These are phyloP conservation scores for Carlito syrichta DNA, from an alignment of 2,113 vertebrate genomes.

Conservation along the genomic window DNA sequence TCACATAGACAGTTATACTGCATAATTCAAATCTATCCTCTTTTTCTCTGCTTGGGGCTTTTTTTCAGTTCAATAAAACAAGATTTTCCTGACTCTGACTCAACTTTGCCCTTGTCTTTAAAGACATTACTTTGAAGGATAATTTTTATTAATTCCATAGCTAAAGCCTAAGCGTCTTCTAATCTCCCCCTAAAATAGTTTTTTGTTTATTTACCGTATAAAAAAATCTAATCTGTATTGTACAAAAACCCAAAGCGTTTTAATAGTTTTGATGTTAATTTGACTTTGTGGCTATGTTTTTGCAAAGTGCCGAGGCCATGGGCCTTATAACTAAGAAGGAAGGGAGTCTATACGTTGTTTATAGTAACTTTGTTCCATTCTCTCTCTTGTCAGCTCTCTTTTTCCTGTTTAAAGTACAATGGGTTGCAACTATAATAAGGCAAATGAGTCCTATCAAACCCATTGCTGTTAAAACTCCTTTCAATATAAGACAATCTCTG, in stretches of 20 bases:
- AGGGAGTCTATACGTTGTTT: not conserved
- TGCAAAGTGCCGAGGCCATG: not conserved
- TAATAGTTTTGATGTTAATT: not conserved
- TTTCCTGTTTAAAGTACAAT: slow-evolving; percentile 63
- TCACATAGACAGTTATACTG: not conserved
- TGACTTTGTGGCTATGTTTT: slow-evolving; percentile 37
- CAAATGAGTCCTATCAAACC: slow-evolving; percentile 55
- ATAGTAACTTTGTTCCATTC: slow-evolving; percentile 59
- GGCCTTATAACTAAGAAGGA: slow-evolving; percentile 4
- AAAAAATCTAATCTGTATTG: slow-evolving; percentile 16
- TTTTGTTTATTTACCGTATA: not conserved
- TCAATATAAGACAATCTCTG: slow-evolving; percentile 41
- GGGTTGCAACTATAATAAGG: slow-evolving; percentile 39
- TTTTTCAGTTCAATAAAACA: not conserved
- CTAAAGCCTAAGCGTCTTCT: not conserved
- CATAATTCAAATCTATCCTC: not conserved
- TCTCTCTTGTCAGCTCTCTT: slow-evolving; percentile 34
- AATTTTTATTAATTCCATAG: not conserved
- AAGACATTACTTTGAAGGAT: slow-evolving; percentile 2
- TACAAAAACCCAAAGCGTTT: not conserved
- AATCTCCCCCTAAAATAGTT: not conserved
- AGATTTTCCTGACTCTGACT: not conserved
- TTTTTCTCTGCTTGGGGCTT: not conserved
- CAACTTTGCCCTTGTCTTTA: slow-evolving; percentile 20
- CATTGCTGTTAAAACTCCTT: slow-evolving; percentile 52